These are phyloP conservation scores for Andrena camellia DNA, from an alignment of 2,888 invertebrate genomes.

Conservation along the genomic window DNA sequence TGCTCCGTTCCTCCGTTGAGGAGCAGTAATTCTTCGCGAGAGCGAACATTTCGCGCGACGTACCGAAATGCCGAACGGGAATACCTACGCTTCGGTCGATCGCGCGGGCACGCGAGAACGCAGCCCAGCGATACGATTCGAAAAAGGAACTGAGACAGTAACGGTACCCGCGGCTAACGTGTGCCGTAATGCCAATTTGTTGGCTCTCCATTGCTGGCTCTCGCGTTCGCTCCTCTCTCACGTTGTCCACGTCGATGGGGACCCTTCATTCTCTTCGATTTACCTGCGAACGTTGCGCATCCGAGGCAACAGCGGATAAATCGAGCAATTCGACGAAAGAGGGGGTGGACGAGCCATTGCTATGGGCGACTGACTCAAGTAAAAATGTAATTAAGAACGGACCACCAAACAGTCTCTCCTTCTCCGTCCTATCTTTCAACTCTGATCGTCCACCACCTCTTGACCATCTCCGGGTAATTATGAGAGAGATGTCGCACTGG, in stretches of 20 bases:
- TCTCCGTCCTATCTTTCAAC: too few relatives aligned
- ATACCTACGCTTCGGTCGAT: conserved; percentile 35
- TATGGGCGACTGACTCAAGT: conserved; percentile 49
- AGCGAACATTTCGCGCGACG: background rate
- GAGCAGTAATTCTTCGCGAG: background rate
- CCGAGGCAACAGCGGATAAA: conserved; percentile 70
- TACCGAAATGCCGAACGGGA: conserved; percentile 39
- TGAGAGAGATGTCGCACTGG: too few relatives aligned
- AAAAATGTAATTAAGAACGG: conserved; percentile 71
- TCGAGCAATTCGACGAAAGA: conserved; percentile 73
- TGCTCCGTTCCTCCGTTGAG: too few relatives aligned
- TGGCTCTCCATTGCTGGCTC: conserved; percentile 52
- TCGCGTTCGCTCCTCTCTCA: conserved; percentile 38
- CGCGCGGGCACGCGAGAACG: conserved; percentile 51
- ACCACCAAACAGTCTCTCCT: conserved; percentile 30
- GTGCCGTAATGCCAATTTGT: conserved; percentile 76
- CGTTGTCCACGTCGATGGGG: conserved; percentile 18
- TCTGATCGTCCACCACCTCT: too few relatives aligned
- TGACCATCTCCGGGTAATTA: too few relatives aligned
- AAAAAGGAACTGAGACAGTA: conserved; percentile 68
- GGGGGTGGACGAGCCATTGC: conserved; percentile 37
- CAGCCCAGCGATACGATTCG: conserved; percentile 59
- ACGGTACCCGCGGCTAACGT: conserved; percentile 72
- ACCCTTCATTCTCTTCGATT: conserved; percentile 30
- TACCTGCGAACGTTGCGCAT: conserved; percentile 54